Base-by-base conservation (phyloP, 1,140 invertebrate genomes). In the Zaprionus davidi region DNA sequence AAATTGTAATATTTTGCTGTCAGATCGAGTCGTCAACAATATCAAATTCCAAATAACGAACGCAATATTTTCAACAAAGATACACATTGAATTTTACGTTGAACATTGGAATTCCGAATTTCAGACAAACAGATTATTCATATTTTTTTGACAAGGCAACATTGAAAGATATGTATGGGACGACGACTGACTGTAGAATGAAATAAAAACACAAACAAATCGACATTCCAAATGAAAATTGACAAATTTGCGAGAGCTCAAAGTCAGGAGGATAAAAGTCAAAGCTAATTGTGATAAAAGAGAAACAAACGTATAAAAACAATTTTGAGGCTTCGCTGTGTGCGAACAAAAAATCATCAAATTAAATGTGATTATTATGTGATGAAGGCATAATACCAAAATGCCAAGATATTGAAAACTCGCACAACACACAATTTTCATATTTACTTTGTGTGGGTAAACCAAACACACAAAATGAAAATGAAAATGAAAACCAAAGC, bases 401-500 rank as follows among this genome's bases (percentile, higher is more conserved):
- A 66, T 56, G 51, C 34, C 36, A 20, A 22, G 11, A 51, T 51
- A 34, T 36, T 58, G n/a, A 58, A 58, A 58, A 56, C 5, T 56
- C 13, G 28, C 58, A 28, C 28, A 46, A n/a, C 38, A 41, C 38
- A 20, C 15, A 53, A 62, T 62, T 28, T 53, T 58, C 20, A n/a
- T 51, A 31, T 51, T 36, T 28, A 17, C 28, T 51, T 34, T 36
- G 51, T 15, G 53, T 9, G 53, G 53, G 15, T 9, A 15, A 56
- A 56, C 13, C 22, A 26, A 56, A 56, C 22, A 31, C 12, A n/a
- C 12, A 64, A 49, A 46, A 67, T 57, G 64, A 57, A 66, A 64
- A 56, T 56, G 53, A 65, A 58, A 64, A 56, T 56, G 53, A 44
- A 49, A 63, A 62, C 15, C 31, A 51, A 24, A 22, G 38, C 63